Evolutionary conservation across 2,797 vertebrate species (phyloP).

Genomic region (Brotula barbata): DNA sequence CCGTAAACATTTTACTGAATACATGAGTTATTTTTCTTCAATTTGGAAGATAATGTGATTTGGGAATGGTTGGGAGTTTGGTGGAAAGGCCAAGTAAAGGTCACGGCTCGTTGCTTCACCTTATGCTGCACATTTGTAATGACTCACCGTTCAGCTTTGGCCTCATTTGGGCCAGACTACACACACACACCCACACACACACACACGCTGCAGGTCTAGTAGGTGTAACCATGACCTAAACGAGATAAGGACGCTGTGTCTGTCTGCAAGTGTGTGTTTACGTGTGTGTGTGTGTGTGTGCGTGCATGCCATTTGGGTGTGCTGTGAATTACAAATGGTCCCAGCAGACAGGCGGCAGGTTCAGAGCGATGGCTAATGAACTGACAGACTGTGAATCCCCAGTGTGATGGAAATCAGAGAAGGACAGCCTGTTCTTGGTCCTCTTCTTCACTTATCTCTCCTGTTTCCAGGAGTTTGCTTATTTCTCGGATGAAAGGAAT

Average conservation of each 20-base stretch:
- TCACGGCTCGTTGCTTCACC: not conserved
- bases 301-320: constrained; percentile 9
- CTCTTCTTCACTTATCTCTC: constrained; percentile 1
- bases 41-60: too few relatives aligned
- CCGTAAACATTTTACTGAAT: too few relatives aligned
- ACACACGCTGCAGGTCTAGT: constrained; percentile 14
- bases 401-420: constrained; percentile 13
- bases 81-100: not conserved
- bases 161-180: not conserved
- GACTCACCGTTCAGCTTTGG: not conserved
- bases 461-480: not conserved
- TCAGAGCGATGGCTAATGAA: constrained; percentile 25
- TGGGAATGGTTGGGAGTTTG: not conserved
- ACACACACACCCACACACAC: constrained; percentile 9
- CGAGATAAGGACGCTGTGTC: constrained; percentile 8
- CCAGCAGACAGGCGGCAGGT: constrained; percentile 10
- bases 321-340: constrained; percentile 36
- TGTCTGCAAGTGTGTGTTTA: constrained; percentile 2
- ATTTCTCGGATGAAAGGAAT: constrained; percentile 1
- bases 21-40: too few relatives aligned
- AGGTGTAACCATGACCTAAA: constrained; percentile 5
- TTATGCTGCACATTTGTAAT: not conserved
- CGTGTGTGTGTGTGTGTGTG: not conserved
- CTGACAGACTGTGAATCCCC: constrained; percentile 25
- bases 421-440: not conserved